These are phyloP conservation scores for Axis porcinus DNA, from an alignment of 2,113 vertebrate species.

Conservation along the genomic window DNA sequence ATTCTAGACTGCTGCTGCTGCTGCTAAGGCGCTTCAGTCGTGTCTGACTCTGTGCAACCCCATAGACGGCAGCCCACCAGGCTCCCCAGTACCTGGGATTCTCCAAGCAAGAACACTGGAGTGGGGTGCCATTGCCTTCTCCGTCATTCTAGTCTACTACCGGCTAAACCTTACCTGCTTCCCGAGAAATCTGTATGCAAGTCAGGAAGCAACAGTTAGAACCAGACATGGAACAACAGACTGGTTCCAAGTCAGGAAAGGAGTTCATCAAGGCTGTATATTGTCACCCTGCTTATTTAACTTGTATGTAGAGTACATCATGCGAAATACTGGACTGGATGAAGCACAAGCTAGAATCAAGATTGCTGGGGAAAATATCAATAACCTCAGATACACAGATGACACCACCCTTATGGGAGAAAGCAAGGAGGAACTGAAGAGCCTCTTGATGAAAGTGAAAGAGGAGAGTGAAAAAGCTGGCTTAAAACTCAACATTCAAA, in stretches of 20 bases:
- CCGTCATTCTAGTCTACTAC: neutral
- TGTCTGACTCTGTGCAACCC: no score
- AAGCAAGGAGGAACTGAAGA: neutral
- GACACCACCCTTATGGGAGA: neutral
- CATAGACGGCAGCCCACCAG: no score
- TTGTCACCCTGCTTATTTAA: neutral
- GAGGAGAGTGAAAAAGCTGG: neutral
- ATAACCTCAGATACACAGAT: neutral
- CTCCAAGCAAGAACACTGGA: no score
- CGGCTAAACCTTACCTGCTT: neutral
- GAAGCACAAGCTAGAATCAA: neutral
- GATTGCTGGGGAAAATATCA: fast-evolving
- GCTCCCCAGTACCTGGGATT: no score
- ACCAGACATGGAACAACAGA: neutral
- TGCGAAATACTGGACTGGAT: fast-evolving
- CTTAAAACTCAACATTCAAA: neutral
- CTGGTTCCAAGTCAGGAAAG: neutral
- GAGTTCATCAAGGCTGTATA: neutral
- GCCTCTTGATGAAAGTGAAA: neutral
- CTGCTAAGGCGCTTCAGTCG: no score
- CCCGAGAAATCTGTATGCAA: neutral
- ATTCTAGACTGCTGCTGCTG: neutral
- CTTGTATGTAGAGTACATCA: neutral
- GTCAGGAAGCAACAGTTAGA: neutral
- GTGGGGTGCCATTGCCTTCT: no score